phyloP scores from a whole-genome alignment of 1,140 invertebrate species.

The Temnothorax longispinosus region DNA sequence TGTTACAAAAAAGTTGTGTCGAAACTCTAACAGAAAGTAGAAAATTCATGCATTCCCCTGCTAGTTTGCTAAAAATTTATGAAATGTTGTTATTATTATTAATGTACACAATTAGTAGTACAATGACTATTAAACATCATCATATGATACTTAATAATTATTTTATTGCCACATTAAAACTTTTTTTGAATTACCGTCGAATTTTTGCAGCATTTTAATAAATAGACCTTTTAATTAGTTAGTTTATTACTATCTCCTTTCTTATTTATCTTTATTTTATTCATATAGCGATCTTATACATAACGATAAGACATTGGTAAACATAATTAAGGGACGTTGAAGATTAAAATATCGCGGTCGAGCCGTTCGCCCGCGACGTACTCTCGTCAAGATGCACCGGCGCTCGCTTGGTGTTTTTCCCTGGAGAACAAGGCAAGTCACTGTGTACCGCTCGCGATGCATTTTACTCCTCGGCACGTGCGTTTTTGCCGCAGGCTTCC shows the following conservation, averaged over 20 bases:
- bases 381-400: constrained; percentile 31
- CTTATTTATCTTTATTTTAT: not conserved
- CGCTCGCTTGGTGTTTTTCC: constrained; percentile 20
- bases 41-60: not conserved
- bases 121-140: too few species aligned
- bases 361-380: not conserved
- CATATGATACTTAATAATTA: too few species aligned
- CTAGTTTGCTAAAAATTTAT: not conserved
- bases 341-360: constrained; percentile 14
- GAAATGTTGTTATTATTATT: not conserved
- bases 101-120: too few species aligned
- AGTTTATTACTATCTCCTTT: not conserved
- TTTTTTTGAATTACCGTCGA: not conserved
- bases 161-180: not conserved
- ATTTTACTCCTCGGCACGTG: constrained; percentile 69
- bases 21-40: not conserved
- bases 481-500: constrained; percentile 71
- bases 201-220: not conserved
- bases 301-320: not conserved
- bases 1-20: not conserved
- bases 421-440: constrained; percentile 68
- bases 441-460: constrained; percentile 60
- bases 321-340: constrained; percentile 7
- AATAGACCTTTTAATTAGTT: not conserved
- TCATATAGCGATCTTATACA: not conserved